Evolutionary conservation across 2,888 invertebrate genomes (phyloP), one percentile per base, ranked within the genome.

Genomic region (Leptopilina syphax): DNA sequence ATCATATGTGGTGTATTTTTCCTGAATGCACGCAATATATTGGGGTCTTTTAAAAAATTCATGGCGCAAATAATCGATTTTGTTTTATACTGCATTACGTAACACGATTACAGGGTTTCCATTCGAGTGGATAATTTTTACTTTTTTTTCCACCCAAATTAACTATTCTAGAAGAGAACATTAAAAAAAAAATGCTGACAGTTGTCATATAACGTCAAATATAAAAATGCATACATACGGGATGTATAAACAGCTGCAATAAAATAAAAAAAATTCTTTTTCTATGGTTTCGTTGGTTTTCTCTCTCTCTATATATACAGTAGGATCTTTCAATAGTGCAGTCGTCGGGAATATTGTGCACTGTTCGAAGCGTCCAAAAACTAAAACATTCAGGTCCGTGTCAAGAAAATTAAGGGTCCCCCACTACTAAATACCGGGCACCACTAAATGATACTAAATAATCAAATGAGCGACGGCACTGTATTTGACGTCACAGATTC

Each of bases 21-120:
- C 13, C 34, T 54, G 34, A 57, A 73, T 24, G 57, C 83, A 78
- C 82, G 80, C 80, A 82, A 81, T 80, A 82, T 81, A 80, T 80
- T 81, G 82, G 82, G 81, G 82, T 80, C 82, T 84, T 80, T 82
- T 86, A 81, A 87, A 87, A 86, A 84, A 87, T 88, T 85, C 82
- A 87, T 84, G 78, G 66, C 77, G 66, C 77, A 77, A 84, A 83
- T 83, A 44, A 44, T 44, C 44, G 44, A 44, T 44, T 44, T 8
- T 7, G 44, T 44, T 8, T 44, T 44, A 6, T 44, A 44, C 44
- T 44, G 8, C 44, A 44, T 2, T 44, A 44, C 8, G 8, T 44
- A 44, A 44, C 44, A 44, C 44, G 54, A 70, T 54, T 70, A 54
- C 50, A 70, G 54, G 27, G 70, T 54, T 70, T 34, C 34, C 27